Evolutionary conservation across 2,888 invertebrate genomes (phyloP).

Genomic region (Himalopsyche kuldschensis): DNA sequence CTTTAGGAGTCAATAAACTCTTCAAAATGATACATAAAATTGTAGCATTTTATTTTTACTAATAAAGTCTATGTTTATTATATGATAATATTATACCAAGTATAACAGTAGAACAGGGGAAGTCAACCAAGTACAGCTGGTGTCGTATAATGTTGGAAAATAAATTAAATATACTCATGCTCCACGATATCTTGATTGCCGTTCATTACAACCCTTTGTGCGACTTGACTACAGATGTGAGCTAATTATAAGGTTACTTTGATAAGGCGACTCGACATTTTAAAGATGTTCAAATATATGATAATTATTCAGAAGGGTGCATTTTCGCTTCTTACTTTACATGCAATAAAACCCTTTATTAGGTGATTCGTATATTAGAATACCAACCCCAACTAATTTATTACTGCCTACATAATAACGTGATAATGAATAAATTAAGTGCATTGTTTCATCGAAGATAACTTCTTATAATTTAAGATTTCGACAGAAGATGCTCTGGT

Average conservation of each 20-base stretch:
- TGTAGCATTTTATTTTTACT: too few species aligned
- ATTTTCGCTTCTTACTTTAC: neutral
- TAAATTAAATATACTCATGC: neutral
- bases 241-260: constrained; percentile 14
- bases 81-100: too few species aligned
- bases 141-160: neutral
- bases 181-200: constrained; percentile 6
- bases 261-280: constrained; percentile 1
- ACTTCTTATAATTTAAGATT: too few species aligned
- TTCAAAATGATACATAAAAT: too few species aligned
- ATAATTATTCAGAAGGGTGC: neutral
- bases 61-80: too few species aligned
- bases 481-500: too few species aligned
- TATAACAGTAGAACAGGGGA: neutral
- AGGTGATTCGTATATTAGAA: too few species aligned
- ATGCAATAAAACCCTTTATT: neutral
- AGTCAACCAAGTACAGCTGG: neutral
- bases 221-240: constrained; percentile 18
- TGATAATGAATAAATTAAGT: too few species aligned
- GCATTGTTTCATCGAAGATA: too few species aligned
- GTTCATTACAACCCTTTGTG: constrained; percentile 18
- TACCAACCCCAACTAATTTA: too few species aligned
- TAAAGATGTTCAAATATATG: constrained; percentile 5
- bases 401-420: too few species aligned
- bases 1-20: too few species aligned